Evolutionary conservation across 2,888 invertebrate species (phyloP).

Genomic region (Vanessa cardui): DNA sequence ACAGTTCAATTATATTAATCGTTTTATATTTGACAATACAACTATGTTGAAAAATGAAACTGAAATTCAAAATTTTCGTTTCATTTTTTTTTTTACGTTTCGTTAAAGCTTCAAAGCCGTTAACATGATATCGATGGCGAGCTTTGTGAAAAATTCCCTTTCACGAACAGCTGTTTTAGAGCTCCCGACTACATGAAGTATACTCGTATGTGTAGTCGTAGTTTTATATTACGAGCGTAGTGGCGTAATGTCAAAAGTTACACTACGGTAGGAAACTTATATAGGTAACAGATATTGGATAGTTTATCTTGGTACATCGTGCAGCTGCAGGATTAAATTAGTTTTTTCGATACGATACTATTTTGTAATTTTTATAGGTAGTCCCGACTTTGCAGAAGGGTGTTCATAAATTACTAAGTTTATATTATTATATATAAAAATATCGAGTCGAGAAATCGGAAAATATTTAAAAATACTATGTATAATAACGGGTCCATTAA

Average conservation of each 20-base stretch:
- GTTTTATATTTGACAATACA: not conserved
- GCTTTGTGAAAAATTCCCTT: slow-evolving; percentile 25
- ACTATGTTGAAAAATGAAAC: slow-evolving; percentile 1
- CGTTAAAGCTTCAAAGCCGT: slow-evolving; percentile 21
- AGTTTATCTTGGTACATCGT: no score
- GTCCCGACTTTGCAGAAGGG: no score
- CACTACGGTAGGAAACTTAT: not conserved
- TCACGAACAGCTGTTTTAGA: slow-evolving; percentile 21
- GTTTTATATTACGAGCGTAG: slow-evolving; percentile 1
- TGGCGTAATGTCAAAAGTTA: not conserved
- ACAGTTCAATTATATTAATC: not conserved
- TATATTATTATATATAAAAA: no score
- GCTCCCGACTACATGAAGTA: not conserved
- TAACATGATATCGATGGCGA: slow-evolving; percentile 17
- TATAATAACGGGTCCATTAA: no score
- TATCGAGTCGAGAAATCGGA: no score
- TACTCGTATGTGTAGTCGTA: not conserved
- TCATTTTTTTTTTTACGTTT: slow-evolving; percentile 14
- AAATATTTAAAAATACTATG: no score
- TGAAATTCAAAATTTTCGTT: slow-evolving; percentile 12
- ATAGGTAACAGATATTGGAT: no score
- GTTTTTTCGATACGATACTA: no score
- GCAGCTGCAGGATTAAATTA: no score
- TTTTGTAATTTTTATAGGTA: no score
- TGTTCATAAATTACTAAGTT: no score